A percentile compares a stretch with the other conserved stretches of the same genome.
Conservation (phyloP, 2,888 invertebrate species). For the Rhingia rostrata region DNA sequence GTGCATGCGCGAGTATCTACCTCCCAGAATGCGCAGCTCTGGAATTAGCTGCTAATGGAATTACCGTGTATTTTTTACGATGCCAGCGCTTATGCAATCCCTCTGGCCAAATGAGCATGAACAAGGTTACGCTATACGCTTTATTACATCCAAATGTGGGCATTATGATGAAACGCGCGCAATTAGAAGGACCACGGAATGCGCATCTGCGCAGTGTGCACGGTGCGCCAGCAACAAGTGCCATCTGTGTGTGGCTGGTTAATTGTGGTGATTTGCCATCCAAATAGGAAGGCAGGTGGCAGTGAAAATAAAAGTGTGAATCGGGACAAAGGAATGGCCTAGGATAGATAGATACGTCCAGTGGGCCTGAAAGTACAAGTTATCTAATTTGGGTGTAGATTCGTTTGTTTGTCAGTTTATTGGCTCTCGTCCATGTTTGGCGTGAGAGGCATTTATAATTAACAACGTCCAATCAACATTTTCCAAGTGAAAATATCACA, state of each 20-base stretch:
- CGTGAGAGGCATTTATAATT: background rate
- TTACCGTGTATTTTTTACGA: slow-evolving; percentile 46
- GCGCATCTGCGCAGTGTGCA: background rate
- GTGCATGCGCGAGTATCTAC: slow-evolving; percentile 42
- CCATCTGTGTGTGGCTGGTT: slow-evolving; percentile 12
- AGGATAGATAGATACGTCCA: background rate
- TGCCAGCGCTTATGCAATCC: slow-evolving; percentile 55
- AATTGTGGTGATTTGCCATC: slow-evolving; percentile 43
- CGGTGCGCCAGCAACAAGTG: background rate
- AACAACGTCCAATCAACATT: background rate
- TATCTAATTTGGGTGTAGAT: slow-evolving; percentile 19
- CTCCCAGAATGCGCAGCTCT: slow-evolving; percentile 52
- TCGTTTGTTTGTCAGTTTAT: background rate
- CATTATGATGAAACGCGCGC: slow-evolving; percentile 70
- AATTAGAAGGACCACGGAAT: slow-evolving; percentile 55
- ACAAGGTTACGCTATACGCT: slow-evolving; percentile 57
- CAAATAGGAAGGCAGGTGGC: slow-evolving; percentile 44
- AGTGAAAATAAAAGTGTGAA: slow-evolving; percentile 47
- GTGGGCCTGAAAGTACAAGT: slow-evolving; percentile 19
- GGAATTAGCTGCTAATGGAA: slow-evolving; percentile 70
- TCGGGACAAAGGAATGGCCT: background rate
- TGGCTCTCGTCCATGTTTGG: background rate
- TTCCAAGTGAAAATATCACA: background rate
- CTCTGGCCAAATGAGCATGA: slow-evolving; percentile 45
- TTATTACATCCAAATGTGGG: slow-evolving; percentile 71